phyloP scores from a whole-genome alignment of 2,888 invertebrate species.

The Leucania comma region DNA sequence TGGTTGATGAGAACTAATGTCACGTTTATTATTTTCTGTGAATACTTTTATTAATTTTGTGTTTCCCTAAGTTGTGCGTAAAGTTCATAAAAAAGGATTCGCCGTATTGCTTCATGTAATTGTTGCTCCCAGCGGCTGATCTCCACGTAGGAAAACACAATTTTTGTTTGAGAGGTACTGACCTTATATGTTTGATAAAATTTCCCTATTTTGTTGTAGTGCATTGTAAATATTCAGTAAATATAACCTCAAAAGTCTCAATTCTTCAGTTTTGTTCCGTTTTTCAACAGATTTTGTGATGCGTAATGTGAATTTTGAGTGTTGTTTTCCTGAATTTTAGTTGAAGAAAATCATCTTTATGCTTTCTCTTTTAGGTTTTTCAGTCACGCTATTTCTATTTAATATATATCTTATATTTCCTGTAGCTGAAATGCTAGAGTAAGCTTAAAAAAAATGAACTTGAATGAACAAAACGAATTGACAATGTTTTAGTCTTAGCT shows the following conservation, averaged over 20 bases:
- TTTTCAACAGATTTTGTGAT: neutral
- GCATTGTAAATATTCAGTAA: conserved; percentile 35
- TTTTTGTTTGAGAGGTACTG: conserved; percentile 40
- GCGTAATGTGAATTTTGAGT: neutral
- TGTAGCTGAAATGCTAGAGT: neutral
- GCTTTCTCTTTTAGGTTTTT: neutral
- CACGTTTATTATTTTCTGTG: conserved; percentile 56
- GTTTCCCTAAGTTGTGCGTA: conserved; percentile 5
- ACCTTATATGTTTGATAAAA: conserved; percentile 29
- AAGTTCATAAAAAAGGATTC: conserved; percentile 15
- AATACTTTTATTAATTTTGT: conserved; percentile 2
- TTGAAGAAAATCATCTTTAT: conserved; percentile 5
- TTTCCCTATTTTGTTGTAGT: conserved; percentile 16
- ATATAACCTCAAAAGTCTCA: conserved; percentile 52
- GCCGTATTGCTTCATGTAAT: neutral
- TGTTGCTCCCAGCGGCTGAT: conserved; percentile 11
- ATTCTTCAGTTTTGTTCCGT: conserved; percentile 1
- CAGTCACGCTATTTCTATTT: neutral
- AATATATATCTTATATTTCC: neutral
- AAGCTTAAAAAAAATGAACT: neutral
- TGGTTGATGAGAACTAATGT: conserved; percentile 56
- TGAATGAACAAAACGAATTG: neutral
- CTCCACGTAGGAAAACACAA: conserved; percentile 11
- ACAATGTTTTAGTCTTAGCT: neutral
- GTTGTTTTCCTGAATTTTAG: neutral